Percentiles rank a stretch among this genome's conserved stretches.
phyloP scores from a whole-genome alignment of 2,113 vertebrate genomes.

The Syngnathoides biaculeatus region DNA sequence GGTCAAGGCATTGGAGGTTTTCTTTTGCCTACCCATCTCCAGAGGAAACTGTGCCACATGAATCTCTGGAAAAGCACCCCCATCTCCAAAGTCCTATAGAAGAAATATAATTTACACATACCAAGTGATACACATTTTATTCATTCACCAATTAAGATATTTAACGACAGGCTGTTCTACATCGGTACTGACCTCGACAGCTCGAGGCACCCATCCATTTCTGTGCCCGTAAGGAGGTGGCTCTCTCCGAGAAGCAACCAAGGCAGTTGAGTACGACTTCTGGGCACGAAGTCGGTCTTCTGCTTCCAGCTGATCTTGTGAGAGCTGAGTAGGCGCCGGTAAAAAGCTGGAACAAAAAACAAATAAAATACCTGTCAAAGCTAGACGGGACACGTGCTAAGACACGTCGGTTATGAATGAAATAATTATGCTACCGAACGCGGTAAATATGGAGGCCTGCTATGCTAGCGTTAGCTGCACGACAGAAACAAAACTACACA shows the following conservation, averaged over 20 bases:
- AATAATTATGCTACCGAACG: too few species aligned
- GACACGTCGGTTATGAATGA: not conserved
- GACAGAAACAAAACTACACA: not conserved
- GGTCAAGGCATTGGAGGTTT: slow-evolving; percentile 90
- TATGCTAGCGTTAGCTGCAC: slow-evolving; percentile 8
- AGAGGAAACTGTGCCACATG: slow-evolving; percentile 94
- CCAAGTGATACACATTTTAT: not conserved
- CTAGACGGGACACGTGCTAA: not conserved
- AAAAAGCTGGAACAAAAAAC: slow-evolving; percentile 77
- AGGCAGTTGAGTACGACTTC: slow-evolving; percentile 83
- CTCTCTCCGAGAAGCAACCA: slow-evolving; percentile 87
- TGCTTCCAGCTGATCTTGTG: slow-evolving; percentile 94
- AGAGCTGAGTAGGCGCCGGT: slow-evolving; percentile 92
- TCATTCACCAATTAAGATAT: not conserved
- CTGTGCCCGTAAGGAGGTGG: slow-evolving; percentile 87
- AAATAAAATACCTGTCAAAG: not conserved
- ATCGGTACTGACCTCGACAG: slow-evolving; percentile 76
- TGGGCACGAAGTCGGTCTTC: slow-evolving; percentile 87
- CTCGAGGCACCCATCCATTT: slow-evolving; percentile 89
- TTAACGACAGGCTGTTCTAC: not conserved
- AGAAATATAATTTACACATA: slow-evolving; percentile 5
- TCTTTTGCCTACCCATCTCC: slow-evolving; percentile 97
- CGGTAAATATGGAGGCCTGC: not conserved
- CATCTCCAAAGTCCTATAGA: slow-evolving; percentile 94
- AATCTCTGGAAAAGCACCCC: slow-evolving; percentile 96